Conservation (phyloP, 1,140 invertebrate species). For the Lysiphlebus fabarum region DNA sequence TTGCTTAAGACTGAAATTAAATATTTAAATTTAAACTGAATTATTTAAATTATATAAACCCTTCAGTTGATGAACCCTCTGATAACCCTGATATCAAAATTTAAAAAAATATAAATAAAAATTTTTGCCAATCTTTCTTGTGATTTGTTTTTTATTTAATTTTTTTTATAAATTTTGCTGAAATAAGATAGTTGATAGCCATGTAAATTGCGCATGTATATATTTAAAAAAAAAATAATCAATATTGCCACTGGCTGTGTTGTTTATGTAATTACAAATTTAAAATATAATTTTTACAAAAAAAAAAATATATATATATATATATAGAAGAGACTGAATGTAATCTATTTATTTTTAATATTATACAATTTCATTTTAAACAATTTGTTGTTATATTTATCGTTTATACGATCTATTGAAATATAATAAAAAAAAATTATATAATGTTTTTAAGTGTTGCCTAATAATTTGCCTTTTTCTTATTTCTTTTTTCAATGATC, state of each 20-base stretch:
- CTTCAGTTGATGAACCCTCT: no score
- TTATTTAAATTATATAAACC: no score
- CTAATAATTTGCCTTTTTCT: no score
- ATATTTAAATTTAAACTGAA: no score
- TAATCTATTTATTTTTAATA: conserved; percentile 38
- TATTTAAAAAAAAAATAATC: neutral
- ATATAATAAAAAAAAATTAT: conserved; percentile 20
- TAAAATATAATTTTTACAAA: conserved; percentile 1
- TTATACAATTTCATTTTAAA: conserved; percentile 35
- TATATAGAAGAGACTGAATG: conserved; percentile 14
- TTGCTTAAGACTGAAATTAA: no score
- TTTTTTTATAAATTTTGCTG: no score
- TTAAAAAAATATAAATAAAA: no score
- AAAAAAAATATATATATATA: conserved; percentile 18
- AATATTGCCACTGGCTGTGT: neutral
- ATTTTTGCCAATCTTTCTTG: no score
- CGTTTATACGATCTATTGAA: conserved; percentile 27
- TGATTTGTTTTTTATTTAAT: no score
- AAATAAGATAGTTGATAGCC: no score
- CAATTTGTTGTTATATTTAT: conserved; percentile 24
- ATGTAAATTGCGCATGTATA: neutral
- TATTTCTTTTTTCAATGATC: conserved; percentile 2
- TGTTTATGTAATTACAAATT: neutral
- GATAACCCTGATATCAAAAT: no score
- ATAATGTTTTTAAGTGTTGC: neutral